A percentile compares a stretch with the other conserved stretches of the same genome.
phyloP scores from a whole-genome alignment of 1,140 invertebrate genomes.

The Octopus sinensis region DNA sequence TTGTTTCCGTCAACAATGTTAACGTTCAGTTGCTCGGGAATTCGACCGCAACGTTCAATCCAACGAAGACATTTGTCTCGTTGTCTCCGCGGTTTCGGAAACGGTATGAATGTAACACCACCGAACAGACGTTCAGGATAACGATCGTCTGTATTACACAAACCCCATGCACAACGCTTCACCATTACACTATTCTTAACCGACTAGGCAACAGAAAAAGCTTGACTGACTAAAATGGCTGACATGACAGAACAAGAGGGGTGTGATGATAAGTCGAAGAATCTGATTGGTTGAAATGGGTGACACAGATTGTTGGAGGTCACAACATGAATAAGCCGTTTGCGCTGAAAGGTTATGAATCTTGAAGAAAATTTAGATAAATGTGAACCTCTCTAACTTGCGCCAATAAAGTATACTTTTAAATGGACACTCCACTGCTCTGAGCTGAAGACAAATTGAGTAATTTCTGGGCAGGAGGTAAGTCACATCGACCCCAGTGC shows the following conservation, averaged over 20 bases:
- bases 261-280: too few species aligned
- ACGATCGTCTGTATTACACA: constrained; percentile 17
- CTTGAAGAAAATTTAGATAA: too few species aligned
- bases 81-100: constrained; percentile 14
- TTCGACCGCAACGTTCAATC: constrained; percentile 19
- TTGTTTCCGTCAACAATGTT: constrained; percentile 12
- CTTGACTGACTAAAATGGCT: constrained; percentile 8
- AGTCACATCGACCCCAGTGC: too few species aligned
- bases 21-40: constrained; percentile 16
- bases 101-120: constrained; percentile 21
- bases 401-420: too few species aligned
- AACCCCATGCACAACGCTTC: constrained; percentile 14
- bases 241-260: neutral
- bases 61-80: constrained; percentile 18
- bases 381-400: too few species aligned
- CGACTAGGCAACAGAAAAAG: neutral
- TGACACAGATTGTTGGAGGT: too few species aligned
- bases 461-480: too few species aligned
- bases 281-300: neutral
- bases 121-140: constrained; percentile 21
- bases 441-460: too few species aligned
- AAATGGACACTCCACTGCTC: too few species aligned
- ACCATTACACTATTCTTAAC: constrained; percentile 2
- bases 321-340: too few species aligned
- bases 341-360: too few species aligned